phyloP scores from a whole-genome alignment of 2,113 vertebrate species.

The Pseudorectes ferrugineus region DNA sequence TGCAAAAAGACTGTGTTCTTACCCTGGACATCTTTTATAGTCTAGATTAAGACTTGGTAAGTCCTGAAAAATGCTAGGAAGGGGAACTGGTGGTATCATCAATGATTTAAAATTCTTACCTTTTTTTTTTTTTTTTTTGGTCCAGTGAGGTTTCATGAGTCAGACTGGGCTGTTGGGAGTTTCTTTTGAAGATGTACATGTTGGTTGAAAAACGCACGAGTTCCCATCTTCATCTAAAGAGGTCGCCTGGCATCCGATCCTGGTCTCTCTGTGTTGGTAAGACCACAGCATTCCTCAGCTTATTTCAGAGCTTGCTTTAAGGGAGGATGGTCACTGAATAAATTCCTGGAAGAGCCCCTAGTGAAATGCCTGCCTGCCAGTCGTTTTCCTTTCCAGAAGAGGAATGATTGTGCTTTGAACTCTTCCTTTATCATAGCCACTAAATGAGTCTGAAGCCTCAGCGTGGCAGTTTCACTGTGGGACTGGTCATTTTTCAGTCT shows the following conservation, averaged over 20 bases:
- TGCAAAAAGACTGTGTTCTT: background rate
- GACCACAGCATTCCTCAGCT: background rate
- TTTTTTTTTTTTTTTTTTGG: no score
- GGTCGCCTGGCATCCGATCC: slow-evolving; percentile 89
- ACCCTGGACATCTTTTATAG: background rate
- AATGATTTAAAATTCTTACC: background rate
- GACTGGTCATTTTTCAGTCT: background rate
- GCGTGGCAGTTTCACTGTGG: background rate
- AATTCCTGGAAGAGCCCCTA: background rate
- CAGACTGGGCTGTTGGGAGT: background rate
- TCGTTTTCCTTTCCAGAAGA: background rate
- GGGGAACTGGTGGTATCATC: background rate
- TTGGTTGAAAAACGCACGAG: slow-evolving; percentile 76
- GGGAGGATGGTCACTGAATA: background rate
- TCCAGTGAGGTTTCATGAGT: slow-evolving; percentile 10
- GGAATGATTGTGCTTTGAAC: background rate
- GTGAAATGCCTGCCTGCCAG: background rate
- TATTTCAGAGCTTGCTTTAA: background rate
- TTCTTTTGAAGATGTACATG: slow-evolving; percentile 87
- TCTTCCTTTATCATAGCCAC: background rate
- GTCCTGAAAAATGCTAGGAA: background rate
- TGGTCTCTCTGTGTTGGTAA: slow-evolving; percentile 94
- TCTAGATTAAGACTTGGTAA: background rate
- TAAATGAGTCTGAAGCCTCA: background rate
- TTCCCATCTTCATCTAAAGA: slow-evolving; percentile 83